A percentile compares a stretch with the other conserved stretches of the same genome.
Evolutionary conservation across 2,888 invertebrate genomes (phyloP).

Genomic region (Thera obeliscata): DNA sequence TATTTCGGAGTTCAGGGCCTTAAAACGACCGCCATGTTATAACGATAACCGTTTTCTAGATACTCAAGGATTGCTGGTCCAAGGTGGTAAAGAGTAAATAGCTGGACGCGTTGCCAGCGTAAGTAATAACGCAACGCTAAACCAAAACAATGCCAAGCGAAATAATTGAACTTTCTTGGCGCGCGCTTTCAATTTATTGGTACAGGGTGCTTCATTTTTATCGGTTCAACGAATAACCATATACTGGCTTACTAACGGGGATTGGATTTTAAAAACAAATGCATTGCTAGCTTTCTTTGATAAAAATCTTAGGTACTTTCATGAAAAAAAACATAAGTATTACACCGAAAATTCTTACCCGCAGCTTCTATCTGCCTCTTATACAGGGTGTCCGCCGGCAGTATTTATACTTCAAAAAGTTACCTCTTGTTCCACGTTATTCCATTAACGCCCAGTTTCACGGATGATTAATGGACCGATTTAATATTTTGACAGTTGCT

Average conservation of each 20-base stretch:
- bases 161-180: conserved; percentile 34
- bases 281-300: no score
- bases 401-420: no score
- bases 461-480: no score
- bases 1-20: no score
- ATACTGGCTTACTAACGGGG: neutral
- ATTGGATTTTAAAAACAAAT: neutral
- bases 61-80: neutral
- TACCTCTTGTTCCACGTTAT: no score
- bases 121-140: conserved; percentile 25
- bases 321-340: no score
- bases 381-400: no score
- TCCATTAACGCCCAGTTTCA: no score
- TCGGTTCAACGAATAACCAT: neutral
- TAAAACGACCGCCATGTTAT: neutral
- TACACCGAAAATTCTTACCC: no score
- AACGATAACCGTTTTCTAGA: neutral
- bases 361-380: no score
- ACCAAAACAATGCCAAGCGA: conserved; percentile 30
- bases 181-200: conserved; percentile 20
- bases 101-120: conserved; percentile 21
- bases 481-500: no score
- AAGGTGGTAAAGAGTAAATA: conserved; percentile 19
- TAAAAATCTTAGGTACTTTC: no score
- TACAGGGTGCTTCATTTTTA: conserved; percentile 4